Conservation (phyloP, 2,888 invertebrate genomes). For the Chromoteleia sp. region DNA sequence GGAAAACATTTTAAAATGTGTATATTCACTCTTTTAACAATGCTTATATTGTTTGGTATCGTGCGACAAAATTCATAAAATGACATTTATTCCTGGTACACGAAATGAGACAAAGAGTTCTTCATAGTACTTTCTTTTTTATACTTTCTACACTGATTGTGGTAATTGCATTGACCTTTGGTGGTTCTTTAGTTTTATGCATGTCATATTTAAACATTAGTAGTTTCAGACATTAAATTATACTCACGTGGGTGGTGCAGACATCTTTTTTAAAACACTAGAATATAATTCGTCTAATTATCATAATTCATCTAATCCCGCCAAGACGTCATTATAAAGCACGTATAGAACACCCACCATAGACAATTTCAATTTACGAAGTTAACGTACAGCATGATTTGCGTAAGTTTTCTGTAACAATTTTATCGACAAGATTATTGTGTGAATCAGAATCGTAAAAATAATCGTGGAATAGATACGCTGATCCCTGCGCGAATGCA, state of each 20-base stretch:
- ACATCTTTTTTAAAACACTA: background rate
- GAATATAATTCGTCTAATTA: background rate
- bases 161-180: slow-evolving; percentile 18
- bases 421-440: slow-evolving; percentile 9
- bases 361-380: slow-evolving; percentile 4
- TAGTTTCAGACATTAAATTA: slow-evolving; percentile 8
- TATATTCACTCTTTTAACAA: slow-evolving; percentile 3
- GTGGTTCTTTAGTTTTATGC: background rate
- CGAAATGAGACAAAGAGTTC: slow-evolving; percentile 5
- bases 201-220: background rate
- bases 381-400: background rate
- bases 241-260: slow-evolving; percentile 9
- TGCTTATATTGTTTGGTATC: slow-evolving; percentile 9
- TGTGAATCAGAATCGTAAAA: slow-evolving; percentile 2
- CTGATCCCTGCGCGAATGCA: too few relatives aligned
- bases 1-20: background rate
- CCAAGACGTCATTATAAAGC: background rate
- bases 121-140: slow-evolving; percentile 31
- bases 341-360: background rate
- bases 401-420: slow-evolving; percentile 15
- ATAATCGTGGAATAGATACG: too few relatives aligned
- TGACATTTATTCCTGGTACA: slow-evolving; percentile 5
- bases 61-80: slow-evolving; percentile 34
- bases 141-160: slow-evolving; percentile 36
- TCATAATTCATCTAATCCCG: background rate